Base-by-base conservation (phyloP, 2,113 vertebrate species). In the Chelonoidis abingdonii region DNA sequence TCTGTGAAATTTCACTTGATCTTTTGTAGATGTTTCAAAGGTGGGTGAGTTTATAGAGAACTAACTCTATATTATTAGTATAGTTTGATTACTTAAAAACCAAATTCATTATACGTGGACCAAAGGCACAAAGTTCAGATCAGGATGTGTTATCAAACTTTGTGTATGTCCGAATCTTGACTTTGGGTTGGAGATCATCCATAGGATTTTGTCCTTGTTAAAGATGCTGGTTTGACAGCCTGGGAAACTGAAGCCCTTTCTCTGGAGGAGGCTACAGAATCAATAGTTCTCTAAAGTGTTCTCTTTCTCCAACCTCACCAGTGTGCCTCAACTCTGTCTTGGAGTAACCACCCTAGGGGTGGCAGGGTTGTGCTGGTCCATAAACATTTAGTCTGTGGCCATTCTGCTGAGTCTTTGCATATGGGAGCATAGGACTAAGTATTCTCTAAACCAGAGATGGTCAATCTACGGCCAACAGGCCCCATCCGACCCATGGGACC, bases 1-100 rank as follows among this genome's bases (percentile, higher is more conserved):
- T 94, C 86, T 92, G 75, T 97, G 92, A 94, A 97, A 92, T 97
- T 98, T 98, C 90, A 82, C 95, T 97, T 85, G 75, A 59, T 83
- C 82, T 94, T 97, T 92, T 94, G 92, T 93, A 86, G 95, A n/a
- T 88, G 92, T 95, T 96, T 96, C 96, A 95, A 95, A 96, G 91
- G 65, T 47, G 41, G 90, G 83, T 85, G 87, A 27, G 38, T 93
- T 95, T 87, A 21, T 78, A 76, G 80, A 80, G 83, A 94, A 78
- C 69, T 93, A 62, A 50, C 41, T 1, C 25, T 69, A 88, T 95
- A 97, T 96, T 97, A 97, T 95, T 95, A 50, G 14, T 92, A 59
- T 86, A 92, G 87, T 95, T 59, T 52, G 92, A 84, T 50, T 93
- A 79, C 75, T 86, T 89, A 50, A 29, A 80, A 24, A 8, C 22